Evolutionary conservation across 2,888 invertebrate genomes (phyloP), one percentile per base, ranked within the genome.

Genomic region (Didymodactylos carnosus): DNA sequence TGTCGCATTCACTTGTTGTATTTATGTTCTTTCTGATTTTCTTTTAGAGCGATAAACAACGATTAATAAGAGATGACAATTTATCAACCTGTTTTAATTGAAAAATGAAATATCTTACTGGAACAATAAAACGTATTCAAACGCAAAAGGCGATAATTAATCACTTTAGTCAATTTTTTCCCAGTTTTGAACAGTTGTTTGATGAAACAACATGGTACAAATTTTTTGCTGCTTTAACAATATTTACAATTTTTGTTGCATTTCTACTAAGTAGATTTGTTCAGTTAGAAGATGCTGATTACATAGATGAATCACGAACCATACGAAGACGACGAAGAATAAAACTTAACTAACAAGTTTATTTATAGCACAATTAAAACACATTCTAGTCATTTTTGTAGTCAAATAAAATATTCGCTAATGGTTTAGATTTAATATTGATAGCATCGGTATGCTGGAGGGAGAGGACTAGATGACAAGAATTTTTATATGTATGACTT

Each of bases 161-260:
- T 23, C 75, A 75, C 39, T 75, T 75, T 53, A 46, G 69, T 39
- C 40, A 75, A 53, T 25, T 72, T 35, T 35, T 75, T n/a, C 75
- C 75, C 8, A 69, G 39, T 25, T 75, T 75, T 49, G 49, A 41
- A 10, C 72, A 75, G 23, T 39, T 75, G 39, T 75, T 75, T 23
- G 75, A 75, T 41, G 72, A 75, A 40, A 11, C 46, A 23, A 62
- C 75, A 41, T 75, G 72, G 69, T 75, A 75, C 19, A 72, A 72
- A 13, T 72, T 35, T 35, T 75, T 75, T 70, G 40, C 23, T 11
- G 43, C 43, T 35, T 40, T 75, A 46, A 62, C 62, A 13, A 27
- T 75, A 19, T 40, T 39, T 40, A 46, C 62, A 27, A 43, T 75
- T 39, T n/a, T 75, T 27, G n/a, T 72, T 7, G 75, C 75, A 19